These are phyloP conservation scores for Anoplophora glabripennis DNA, from an alignment of 1,140 invertebrate species.

Conservation along the genomic window DNA sequence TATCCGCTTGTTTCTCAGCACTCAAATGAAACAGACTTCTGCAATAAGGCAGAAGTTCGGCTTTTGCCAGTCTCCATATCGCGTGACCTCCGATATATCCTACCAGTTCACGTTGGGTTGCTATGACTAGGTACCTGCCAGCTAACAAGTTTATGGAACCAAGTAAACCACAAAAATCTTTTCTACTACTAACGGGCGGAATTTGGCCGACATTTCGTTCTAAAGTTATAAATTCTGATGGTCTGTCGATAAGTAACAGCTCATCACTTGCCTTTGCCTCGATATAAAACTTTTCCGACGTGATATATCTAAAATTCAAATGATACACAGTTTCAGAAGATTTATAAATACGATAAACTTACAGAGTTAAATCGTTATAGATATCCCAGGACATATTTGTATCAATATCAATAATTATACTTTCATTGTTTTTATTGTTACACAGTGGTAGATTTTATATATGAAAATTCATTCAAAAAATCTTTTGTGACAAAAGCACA, in stretches of 20 bases:
- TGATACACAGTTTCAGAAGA: conserved; percentile 14
- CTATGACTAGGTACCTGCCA: conserved; percentile 86
- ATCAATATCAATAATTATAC: background rate
- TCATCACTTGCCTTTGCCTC: conserved; percentile 62
- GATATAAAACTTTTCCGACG: conserved; percentile 71
- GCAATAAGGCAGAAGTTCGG: conserved; percentile 85
- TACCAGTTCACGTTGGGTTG: conserved; percentile 80
- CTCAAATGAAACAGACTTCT: conserved; percentile 81
- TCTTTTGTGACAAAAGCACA: too few species aligned
- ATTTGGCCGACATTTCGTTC: conserved; percentile 62
- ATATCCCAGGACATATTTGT: conserved; percentile 11
- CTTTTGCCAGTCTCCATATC: conserved; percentile 80
- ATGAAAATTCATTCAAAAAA: too few species aligned
- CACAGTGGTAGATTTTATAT: too few species aligned
- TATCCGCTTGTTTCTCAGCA: conserved; percentile 67
- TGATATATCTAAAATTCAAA: conserved; percentile 59
- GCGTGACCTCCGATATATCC: conserved; percentile 77
- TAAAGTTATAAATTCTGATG: conserved; percentile 64
- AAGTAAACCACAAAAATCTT: conserved; percentile 84
- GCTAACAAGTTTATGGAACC: conserved; percentile 83
- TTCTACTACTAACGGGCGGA: conserved; percentile 60
- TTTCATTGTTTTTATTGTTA: background rate
- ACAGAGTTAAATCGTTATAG: conserved; percentile 53
- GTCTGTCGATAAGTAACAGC: conserved; percentile 69
- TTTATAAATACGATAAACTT: conserved; percentile 43